Percentiles rank a stretch among this genome's conserved stretches.
These are phyloP conservation scores for Drosophila neonasuta DNA, from an alignment of 2,888 invertebrate genomes.

Conservation along the genomic window DNA sequence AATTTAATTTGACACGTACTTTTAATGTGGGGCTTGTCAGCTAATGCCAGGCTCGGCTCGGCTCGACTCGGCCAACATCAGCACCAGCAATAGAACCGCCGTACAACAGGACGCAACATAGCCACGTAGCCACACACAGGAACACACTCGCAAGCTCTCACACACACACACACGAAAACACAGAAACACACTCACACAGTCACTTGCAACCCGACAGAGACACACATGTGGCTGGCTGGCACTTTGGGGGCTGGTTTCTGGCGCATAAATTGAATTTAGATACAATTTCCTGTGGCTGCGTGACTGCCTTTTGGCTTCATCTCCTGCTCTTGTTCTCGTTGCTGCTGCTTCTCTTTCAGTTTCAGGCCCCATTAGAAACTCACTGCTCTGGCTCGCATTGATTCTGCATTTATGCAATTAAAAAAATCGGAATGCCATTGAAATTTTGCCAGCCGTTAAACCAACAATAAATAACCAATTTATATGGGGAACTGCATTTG, in stretches of 20 bases:
- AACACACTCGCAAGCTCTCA: slow-evolving; percentile 1
- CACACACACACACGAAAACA: background rate
- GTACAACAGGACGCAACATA: slow-evolving; percentile 25
- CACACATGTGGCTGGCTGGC: slow-evolving; percentile 36
- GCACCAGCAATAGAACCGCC: slow-evolving; percentile 2
- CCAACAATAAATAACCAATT: slow-evolving; percentile 71
- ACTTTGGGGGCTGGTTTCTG: slow-evolving; percentile 44
- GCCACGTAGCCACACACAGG: slow-evolving; percentile 11
- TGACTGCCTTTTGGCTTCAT: slow-evolving; percentile 51
- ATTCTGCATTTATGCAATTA: slow-evolving; percentile 36
- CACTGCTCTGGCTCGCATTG: slow-evolving; percentile 25
- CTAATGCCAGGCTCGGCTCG: slow-evolving; percentile 58
- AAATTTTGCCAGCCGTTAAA: slow-evolving; percentile 43
- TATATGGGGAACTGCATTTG: slow-evolving; percentile 73
- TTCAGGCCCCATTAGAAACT: slow-evolving; percentile 5
- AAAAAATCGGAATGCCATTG: slow-evolving; percentile 40
- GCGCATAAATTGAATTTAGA: slow-evolving; percentile 75
- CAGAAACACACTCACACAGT: slow-evolving; percentile 8
- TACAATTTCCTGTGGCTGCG: slow-evolving; percentile 77
- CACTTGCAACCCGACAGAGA: slow-evolving; percentile 11
- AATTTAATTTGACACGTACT: slow-evolving; percentile 76
- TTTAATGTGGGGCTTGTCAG: slow-evolving; percentile 66
- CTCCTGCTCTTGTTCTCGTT: background rate
- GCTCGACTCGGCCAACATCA: slow-evolving; percentile 16
- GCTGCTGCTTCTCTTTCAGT: background rate